Percentiles rank a stretch among this genome's conserved stretches.
phyloP scores from a whole-genome alignment of 1,140 invertebrate genomes.

The Drosophila micromelanica region DNA sequence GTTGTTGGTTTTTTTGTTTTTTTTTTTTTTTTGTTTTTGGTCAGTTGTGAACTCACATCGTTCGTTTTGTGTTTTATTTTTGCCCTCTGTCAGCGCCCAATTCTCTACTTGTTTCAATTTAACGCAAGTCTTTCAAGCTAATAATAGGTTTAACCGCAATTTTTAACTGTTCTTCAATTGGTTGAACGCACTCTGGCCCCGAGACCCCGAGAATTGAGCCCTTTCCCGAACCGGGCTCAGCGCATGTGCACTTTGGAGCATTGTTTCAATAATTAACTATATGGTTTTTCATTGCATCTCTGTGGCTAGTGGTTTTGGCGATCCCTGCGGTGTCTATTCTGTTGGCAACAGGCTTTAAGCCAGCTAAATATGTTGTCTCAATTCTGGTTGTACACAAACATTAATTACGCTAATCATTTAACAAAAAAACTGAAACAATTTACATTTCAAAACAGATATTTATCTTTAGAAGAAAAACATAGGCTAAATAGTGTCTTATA shows the following conservation, averaged over 20 bases:
- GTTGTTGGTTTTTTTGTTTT: slow-evolving; percentile 9
- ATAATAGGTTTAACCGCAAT: slow-evolving; percentile 82
- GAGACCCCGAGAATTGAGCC: neutral
- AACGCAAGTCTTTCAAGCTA: slow-evolving; percentile 71
- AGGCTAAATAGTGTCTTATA: too few species aligned
- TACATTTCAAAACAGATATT: too few species aligned
- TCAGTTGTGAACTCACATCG: slow-evolving; percentile 8
- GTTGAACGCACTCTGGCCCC: slow-evolving; percentile 35
- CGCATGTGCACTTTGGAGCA: slow-evolving; percentile 70
- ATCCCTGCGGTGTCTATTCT: neutral
- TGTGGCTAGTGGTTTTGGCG: slow-evolving; percentile 5
- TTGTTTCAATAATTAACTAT: slow-evolving; percentile 78
- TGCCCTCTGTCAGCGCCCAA: slow-evolving; percentile 43
- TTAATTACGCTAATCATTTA: too few species aligned
- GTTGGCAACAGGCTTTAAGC: neutral
- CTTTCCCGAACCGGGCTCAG: slow-evolving; percentile 16
- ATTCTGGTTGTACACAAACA: neutral
- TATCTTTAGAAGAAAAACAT: too few species aligned
- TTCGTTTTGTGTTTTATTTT: slow-evolving; percentile 15
- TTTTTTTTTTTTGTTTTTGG: slow-evolving; percentile 16
- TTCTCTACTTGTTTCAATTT: slow-evolving; percentile 72
- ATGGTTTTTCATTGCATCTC: slow-evolving; percentile 64
- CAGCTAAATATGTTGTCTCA: slow-evolving; percentile 17
- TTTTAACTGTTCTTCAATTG: slow-evolving; percentile 76
- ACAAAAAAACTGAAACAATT: too few species aligned